Conservation (phyloP, 2,888 invertebrate species). For the Tetragonula carbonaria region DNA sequence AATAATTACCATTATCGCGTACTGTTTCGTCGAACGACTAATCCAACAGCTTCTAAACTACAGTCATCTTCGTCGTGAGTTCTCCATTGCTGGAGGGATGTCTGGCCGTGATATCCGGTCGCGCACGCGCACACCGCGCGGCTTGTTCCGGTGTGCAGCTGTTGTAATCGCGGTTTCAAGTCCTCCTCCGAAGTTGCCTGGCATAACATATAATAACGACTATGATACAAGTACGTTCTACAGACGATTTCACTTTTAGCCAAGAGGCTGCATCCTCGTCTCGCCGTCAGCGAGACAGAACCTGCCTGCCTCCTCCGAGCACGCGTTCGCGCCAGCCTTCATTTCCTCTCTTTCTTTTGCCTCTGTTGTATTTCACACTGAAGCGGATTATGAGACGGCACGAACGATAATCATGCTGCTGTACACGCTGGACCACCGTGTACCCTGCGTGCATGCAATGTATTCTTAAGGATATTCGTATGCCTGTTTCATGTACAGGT, state of each 20-base stretch:
- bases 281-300: neutral
- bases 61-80: neutral
- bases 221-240: conserved; percentile 65
- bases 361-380: conserved; percentile 1
- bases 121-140: conserved; percentile 11
- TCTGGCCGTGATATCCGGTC: conserved; percentile 34
- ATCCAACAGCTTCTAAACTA: neutral
- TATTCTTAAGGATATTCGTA: neutral
- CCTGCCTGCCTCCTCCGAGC: conserved; percentile 1
- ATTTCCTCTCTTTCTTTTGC: conserved; percentile 5
- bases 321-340: neutral
- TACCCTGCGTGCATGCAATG: neutral
- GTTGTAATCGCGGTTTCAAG: conserved; percentile 52
- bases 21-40: neutral
- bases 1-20: conserved; percentile 16
- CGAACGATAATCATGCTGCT: conserved; percentile 31
- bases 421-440: conserved; percentile 22
- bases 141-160: conserved; percentile 42
- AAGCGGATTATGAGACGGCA: conserved; percentile 31
- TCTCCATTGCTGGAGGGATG: neutral
- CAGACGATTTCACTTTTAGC: conserved; percentile 73
- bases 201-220: conserved; percentile 70
- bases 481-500: too few relatives aligned
- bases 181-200: conserved; percentile 42
- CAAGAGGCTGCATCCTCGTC: conserved; percentile 56